Evolutionary conservation across 2,888 invertebrate genomes (phyloP), one percentile per base, ranked within the genome.

Genomic region (Meliscaeva auricollis): DNA sequence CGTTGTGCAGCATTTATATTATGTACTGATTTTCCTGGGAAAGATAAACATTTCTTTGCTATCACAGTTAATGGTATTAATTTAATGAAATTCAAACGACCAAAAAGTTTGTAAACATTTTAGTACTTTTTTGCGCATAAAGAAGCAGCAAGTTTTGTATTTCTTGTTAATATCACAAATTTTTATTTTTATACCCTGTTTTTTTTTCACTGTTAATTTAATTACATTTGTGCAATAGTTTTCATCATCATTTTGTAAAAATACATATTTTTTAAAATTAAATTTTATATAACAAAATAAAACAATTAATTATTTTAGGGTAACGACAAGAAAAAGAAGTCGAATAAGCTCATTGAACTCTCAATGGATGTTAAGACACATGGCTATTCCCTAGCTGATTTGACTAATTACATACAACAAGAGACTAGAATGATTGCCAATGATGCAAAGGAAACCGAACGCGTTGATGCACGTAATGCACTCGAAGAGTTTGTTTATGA

Each of bases 401-500:
- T 98, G 54, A 95, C 96, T 90, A 92, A 93, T 56, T 95, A 95
- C 74, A 93, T 95, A 87, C 98, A 98, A 90, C 95, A 95, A 90
- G 98, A 98, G 94, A 95, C 94, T 82, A 95, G 95, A 92, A 96
- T 97, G 96, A 95, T 96, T 89, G 94, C 95, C 72, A 96, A 96
- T 89, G 99, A 99, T 91, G 94, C 95, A 82, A 96, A 97, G 90
- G 99, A 99, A 93, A 98, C 98, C 89, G 98, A 98, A 91, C 95
- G 98, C 62, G 96, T 97, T 5, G 99, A 99, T 92, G 98, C 98
- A 1, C 96, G 98, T 90, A 99, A 99, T 92, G 97, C 98, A 3
- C 94, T 99, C 0, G 99, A 99, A 92, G 99, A 99, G 92, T 99
- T 98, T 90, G 98, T 99, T 35, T 99, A 99, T 91, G 99, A 99